Evolutionary conservation across 1,140 invertebrate species (phyloP).

Genomic region (Lasioglossum baleicum): DNA sequence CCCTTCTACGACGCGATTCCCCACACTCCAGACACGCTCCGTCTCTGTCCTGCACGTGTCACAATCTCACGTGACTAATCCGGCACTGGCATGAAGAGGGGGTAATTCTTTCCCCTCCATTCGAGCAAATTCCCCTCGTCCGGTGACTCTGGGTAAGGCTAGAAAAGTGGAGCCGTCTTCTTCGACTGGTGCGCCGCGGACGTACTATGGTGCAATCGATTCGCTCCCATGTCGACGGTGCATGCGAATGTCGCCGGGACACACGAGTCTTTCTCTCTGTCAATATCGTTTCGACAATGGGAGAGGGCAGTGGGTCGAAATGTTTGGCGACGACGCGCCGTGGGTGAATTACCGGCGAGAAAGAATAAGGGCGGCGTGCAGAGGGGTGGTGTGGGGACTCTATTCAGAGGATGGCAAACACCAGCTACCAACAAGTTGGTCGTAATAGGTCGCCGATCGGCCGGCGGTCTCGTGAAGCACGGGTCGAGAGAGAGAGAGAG

Average conservation of each 20-base stretch:
- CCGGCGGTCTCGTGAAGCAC: slow-evolving; percentile 49
- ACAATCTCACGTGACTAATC: no score
- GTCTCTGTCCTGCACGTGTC: no score
- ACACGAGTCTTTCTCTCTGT: slow-evolving; percentile 3
- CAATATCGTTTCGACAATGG: slow-evolving; percentile 1
- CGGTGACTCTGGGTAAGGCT: no score
- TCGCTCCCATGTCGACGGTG: slow-evolving; percentile 18
- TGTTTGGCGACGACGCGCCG: slow-evolving; percentile 23
- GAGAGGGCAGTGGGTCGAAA: slow-evolving; percentile 34
- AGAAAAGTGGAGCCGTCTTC: no score
- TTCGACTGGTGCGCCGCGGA: no score
- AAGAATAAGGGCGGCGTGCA: slow-evolving; percentile 46
- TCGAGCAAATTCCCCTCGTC: no score
- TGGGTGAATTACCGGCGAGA: slow-evolving; percentile 27
- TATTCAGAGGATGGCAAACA: slow-evolving; percentile 45
- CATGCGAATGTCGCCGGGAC: slow-evolving; percentile 25
- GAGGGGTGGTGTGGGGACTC: slow-evolving; percentile 13
- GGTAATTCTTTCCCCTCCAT: no score
- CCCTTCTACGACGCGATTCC: no score
- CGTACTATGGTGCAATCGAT: background rate
- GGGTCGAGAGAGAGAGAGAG: slow-evolving; percentile 28
- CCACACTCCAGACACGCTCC: no score
- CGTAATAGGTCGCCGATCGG: slow-evolving; percentile 62
- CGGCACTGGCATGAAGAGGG: no score
- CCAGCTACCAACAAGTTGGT: slow-evolving; percentile 55